Percentiles rank a stretch among this genome's conserved stretches.
These are phyloP conservation scores for Brachionus rotundiformis DNA, from an alignment of 1,140 invertebrate genomes.

Conservation along the genomic window DNA sequence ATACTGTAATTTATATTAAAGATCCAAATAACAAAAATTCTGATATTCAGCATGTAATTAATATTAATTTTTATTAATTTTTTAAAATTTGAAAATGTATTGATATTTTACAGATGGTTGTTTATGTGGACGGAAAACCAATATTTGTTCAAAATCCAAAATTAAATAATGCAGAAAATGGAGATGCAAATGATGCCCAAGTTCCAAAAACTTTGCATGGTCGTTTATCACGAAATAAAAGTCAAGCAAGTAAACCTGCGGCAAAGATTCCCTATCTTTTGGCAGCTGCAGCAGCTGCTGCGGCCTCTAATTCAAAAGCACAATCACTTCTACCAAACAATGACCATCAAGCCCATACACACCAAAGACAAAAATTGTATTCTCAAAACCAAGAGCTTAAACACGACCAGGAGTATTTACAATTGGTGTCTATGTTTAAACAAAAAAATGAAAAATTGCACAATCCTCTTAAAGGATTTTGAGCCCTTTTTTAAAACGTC, in stretches of 20 bases:
- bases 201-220: neutral
- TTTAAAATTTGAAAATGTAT: no score
- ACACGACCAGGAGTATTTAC: constrained; percentile 25
- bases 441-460: constrained; percentile 44
- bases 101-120: neutral
- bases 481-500: neutral
- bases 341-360: neutral
- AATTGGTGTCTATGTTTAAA: constrained; percentile 37
- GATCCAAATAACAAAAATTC: constrained; percentile 44
- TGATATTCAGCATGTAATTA: constrained; percentile 34
- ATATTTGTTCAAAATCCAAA: constrained; percentile 48
- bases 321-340: neutral
- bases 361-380: neutral
- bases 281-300: constrained; percentile 23
- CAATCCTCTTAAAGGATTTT: constrained; percentile 14
- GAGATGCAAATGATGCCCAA: neutral
- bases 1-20: constrained; percentile 38
- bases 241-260: neutral
- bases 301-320: constrained; percentile 1
- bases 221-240: neutral
- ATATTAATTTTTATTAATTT: neutral
- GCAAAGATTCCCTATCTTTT: constrained; percentile 3
- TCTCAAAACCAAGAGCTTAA: neutral
- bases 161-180: neutral
- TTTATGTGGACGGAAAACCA: constrained; percentile 29